Conservation (phyloP, 2,113 vertebrate species). For the Hippocampus guttulatus region DNA sequence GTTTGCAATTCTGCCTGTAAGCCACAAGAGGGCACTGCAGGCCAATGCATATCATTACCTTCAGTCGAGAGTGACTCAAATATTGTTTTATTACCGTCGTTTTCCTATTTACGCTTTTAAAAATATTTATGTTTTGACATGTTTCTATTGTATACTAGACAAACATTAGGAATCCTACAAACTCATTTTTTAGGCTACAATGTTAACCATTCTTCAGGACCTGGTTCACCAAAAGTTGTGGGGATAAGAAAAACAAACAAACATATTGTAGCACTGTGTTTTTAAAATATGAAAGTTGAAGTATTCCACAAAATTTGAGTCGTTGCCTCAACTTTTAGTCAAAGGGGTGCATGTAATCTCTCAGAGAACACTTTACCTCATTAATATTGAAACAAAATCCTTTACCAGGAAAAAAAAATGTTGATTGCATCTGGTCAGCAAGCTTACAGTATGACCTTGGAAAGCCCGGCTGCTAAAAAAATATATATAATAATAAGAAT, state of each 20-base stretch:
- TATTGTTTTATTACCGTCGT: not conserved
- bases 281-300: not conserved
- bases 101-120: not conserved
- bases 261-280: not conserved
- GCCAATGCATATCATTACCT: not conserved
- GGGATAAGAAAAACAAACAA: not conserved
- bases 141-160: not conserved
- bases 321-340: not conserved
- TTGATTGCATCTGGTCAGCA: not conserved
- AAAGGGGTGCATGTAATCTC: not conserved
- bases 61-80: not conserved
- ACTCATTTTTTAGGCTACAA: not conserved
- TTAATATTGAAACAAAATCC: not conserved
- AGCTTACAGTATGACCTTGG: slow-evolving; percentile 47
- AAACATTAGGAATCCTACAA: not conserved
- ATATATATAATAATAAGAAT: not conserved
- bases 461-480: not conserved
- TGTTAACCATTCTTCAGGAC: not conserved
- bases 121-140: not conserved
- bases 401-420: no score
- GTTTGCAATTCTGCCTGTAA: slow-evolving; percentile 22
- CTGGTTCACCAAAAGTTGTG: not conserved
- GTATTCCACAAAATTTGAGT: not conserved
- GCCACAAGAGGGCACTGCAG: slow-evolving; percentile 55
- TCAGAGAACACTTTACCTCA: slow-evolving; percentile 10